phyloP scores from a whole-genome alignment of 2,113 vertebrate species.

The Xiphophorus hellerii region DNA sequence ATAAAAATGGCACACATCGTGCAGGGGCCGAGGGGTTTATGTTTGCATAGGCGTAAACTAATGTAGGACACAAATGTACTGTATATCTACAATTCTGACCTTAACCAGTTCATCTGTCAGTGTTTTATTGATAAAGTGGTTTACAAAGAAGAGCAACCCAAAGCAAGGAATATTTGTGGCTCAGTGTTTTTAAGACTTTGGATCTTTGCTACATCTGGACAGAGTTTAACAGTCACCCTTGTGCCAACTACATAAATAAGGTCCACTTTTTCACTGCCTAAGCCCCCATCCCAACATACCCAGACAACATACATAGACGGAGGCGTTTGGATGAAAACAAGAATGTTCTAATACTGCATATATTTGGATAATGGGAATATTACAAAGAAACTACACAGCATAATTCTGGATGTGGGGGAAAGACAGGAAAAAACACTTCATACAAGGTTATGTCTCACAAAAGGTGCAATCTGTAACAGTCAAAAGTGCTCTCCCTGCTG shows the following conservation, averaged over 20 bases:
- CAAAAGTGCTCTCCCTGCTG: slow-evolving; percentile 74
- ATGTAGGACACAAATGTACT: slow-evolving; percentile 57
- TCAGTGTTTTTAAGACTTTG: slow-evolving; percentile 75
- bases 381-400: slow-evolving; percentile 58
- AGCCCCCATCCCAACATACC: slow-evolving; percentile 54
- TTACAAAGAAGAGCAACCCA: slow-evolving; percentile 43
- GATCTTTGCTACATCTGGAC: slow-evolving; percentile 77
- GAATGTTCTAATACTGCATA: slow-evolving; percentile 75
- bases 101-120: slow-evolving; percentile 43
- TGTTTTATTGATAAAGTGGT: slow-evolving; percentile 37
- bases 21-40: slow-evolving; percentile 47
- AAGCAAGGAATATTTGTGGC: slow-evolving; percentile 62
- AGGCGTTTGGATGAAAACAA: slow-evolving; percentile 66
- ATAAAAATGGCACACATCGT: slow-evolving; percentile 43
- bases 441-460: slow-evolving; percentile 60
- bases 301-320: slow-evolving; percentile 67
- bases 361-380: slow-evolving; percentile 49
- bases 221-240: slow-evolving; percentile 75
- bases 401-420: slow-evolving; percentile 27
- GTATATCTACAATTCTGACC: slow-evolving; percentile 63
- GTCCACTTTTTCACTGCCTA: slow-evolving; percentile 52
- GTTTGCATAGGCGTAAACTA: slow-evolving; percentile 83
- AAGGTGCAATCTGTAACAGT: slow-evolving; percentile 80
- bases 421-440: slow-evolving; percentile 59
- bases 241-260: slow-evolving; percentile 65